Evolutionary conservation across 1,140 invertebrate genomes (phyloP), one percentile per base, ranked within the genome.

Genomic region (Brachionus sp.): DNA sequence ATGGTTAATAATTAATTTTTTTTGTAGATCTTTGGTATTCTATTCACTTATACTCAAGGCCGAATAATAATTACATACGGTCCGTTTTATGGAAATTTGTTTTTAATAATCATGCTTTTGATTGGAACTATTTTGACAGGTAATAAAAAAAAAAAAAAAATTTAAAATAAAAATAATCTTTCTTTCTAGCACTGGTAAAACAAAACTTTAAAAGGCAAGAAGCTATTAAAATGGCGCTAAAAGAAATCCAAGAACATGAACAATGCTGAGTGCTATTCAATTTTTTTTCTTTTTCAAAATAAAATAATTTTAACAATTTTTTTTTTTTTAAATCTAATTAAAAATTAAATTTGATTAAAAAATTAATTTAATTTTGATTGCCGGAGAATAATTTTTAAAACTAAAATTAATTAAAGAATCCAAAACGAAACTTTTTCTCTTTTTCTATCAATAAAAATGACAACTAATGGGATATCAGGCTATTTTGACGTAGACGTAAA

Each of bases 181-280:
- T 70, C n/a, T 5, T 39, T 37, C 13, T 23, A 80, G 77, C 35
- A 7, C 37, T 80, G 46, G 50, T 80, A 9, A 80, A 42, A 44
- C 77, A 23, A 42, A 35, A 80, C 42, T 80, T 42, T 6, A 57
- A 66, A 62, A n/a, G 77, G 13, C 77, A 80, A 80, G 33, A 80
- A 37, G 70, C 70, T 25, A 23, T 75, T 2, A 33, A 50, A 10
- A 75, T 75, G 35, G 66, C 37, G 4, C 5, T 70, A n/a, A 70
- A 70, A 70, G 33, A 70, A 70, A 70, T 70, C 5, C 33, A 70
- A 70, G 66, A 70, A 39, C 66, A 70, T 39, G 35, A 70, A 39
- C 35, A 57, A 13, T 10, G 3, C 19, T 37, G n/a, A 29, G n/a
- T 50, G 44, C 44, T 5, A 57, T 9, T 19, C 7, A 19, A 9